Evolutionary conservation across 2,888 invertebrate genomes (phyloP), one percentile per base, ranked within the genome.

Genomic region (Tyria jacobaeae): DNA sequence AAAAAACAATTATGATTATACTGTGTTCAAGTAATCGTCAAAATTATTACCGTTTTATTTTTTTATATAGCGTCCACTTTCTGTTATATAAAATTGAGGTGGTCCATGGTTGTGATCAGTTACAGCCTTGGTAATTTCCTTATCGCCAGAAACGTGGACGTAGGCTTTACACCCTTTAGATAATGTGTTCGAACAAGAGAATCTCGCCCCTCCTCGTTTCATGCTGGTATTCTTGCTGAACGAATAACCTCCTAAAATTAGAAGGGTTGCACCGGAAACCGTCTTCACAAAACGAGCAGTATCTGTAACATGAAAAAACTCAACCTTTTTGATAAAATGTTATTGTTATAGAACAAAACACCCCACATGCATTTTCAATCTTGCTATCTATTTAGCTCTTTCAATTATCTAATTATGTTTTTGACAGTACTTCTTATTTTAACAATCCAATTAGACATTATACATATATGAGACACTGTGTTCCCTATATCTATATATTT

Each of bases 151-250:
- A 24, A 88, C 35, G 27, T 85, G 81, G 0, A 84, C 57, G 44
- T 74, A 78, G 0, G 88, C 87, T 21, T 73, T 75, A 62, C 87
- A 89, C 12, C 68, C 63, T 51, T 76, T 80, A 12, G 78, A 75
- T 3, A 65, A 21, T 4, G 75, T 56, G 5, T 64, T 81, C 17
- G 85, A 86, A 60, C 86, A 87, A 12, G 76, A 70, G 61, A 67
- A 85, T 27, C 85, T 76, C 0, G 59, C 25, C 0, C 83, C 83
- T 0, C 79, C 78, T 7, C 78, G 62, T 0, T 80, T 75, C 3
- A 83, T 66, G 0, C n/a, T n/a, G 1, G 79, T 57, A 15, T 81
- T 83, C 49, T 70, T 83, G 53, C 79, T 84, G 65, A 77, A 88
- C 0, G 84, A 77, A 61, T 83, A 83, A 0, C 83, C 82, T 3